Conservation (phyloP, 2,797 vertebrate genomes). For the Thunnus albacares region DNA sequence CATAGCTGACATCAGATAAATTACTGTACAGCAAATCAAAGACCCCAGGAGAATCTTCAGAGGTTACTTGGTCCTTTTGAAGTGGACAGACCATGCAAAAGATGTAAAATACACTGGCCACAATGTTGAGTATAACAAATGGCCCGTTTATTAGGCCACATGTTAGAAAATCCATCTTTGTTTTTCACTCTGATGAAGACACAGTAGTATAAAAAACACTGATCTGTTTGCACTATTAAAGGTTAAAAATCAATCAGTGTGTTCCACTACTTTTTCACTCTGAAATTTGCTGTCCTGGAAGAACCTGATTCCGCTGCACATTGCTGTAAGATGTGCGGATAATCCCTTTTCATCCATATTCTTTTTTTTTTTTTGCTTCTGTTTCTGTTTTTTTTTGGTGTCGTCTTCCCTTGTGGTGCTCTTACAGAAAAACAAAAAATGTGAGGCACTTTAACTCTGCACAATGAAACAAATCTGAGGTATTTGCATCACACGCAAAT, state of each 20-base stretch:
- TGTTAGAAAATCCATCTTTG: neutral
- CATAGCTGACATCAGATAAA: slow-evolving; percentile 6
- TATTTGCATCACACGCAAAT: slow-evolving; percentile 54
- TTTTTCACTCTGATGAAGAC: neutral
- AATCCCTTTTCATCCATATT: neutral
- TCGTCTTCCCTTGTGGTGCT: neutral
- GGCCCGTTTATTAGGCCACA: slow-evolving; percentile 8
- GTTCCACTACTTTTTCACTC: neutral
- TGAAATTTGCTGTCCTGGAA: no score
- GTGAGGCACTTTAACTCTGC: neutral
- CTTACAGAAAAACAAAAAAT: neutral
- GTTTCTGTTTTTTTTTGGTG: neutral
- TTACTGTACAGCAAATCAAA: slow-evolving; percentile 40
- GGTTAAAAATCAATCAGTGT: no score
- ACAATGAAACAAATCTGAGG: neutral
- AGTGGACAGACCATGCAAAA: slow-evolving; percentile 1
- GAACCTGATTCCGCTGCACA: no score
- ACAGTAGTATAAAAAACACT: no score
- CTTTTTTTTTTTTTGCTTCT: neutral
- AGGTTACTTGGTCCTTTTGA: slow-evolving; percentile 63
- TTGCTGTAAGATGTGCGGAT: neutral
- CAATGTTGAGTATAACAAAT: no score
- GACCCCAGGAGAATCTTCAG: slow-evolving; percentile 62
- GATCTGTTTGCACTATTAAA: neutral
- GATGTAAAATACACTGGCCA: no score